Evolutionary conservation across 2,113 vertebrate genomes (phyloP).

Genomic region (Hydrochoerus hydrochaeris): DNA sequence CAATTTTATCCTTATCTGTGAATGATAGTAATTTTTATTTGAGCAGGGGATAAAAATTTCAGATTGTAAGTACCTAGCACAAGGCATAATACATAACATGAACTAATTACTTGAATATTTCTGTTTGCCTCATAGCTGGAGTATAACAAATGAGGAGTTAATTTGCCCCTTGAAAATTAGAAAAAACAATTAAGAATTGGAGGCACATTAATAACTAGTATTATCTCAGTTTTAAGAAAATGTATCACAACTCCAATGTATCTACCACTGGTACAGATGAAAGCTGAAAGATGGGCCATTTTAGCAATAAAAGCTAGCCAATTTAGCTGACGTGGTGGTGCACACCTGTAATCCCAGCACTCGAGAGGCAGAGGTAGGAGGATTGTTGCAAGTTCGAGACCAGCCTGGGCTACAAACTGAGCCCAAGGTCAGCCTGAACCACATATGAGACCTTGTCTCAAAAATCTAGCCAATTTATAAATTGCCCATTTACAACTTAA

Average conservation of each 20-base stretch:
- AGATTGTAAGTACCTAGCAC: neutral
- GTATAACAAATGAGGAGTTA: neutral
- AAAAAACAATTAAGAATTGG: neutral
- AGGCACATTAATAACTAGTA: conserved; percentile 1
- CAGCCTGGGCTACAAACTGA: too few species aligned
- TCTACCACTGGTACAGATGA: neutral
- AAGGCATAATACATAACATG: neutral
- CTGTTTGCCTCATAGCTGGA: neutral
- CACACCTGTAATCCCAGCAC: too few species aligned
- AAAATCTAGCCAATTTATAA: conserved; percentile 28
- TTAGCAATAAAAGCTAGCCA: neutral
- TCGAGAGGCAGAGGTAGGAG: too few species aligned
- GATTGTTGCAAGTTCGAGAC: too few species aligned
- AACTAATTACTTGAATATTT: neutral
- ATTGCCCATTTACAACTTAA: neutral
- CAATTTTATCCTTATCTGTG: conserved; percentile 24
- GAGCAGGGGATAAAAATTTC: neutral
- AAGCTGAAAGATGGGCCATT: neutral
- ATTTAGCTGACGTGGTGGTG: neutral
- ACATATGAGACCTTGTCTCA: too few species aligned
- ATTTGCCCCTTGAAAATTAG: neutral
- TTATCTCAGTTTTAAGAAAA: conserved; percentile 39
- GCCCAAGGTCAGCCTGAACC: too few species aligned
- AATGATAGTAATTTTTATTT: conserved; percentile 1
- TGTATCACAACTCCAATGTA: neutral